Conservation (phyloP, 1,140 invertebrate species). For the Listronotus oregonensis region DNA sequence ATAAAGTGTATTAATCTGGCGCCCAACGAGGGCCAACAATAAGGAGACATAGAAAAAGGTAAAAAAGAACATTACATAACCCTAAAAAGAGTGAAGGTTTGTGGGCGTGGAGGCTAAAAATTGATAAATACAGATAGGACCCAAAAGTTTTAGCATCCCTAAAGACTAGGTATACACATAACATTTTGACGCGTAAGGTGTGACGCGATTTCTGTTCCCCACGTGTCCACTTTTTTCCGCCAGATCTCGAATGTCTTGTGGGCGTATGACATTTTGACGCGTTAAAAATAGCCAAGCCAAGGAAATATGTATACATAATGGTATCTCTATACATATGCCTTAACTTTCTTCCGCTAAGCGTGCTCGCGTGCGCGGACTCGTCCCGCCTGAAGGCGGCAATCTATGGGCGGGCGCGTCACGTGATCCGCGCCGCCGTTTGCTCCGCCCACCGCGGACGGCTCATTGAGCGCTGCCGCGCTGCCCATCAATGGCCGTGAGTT, state of each 20-base stretch:
- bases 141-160: too few relatives aligned
- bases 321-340: constrained; percentile 16
- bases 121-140: too few relatives aligned
- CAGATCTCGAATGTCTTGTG: neutral
- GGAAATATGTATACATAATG: constrained; percentile 16
- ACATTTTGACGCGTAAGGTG: too few relatives aligned
- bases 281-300: neutral
- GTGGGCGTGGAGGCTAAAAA: too few relatives aligned
- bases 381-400: constrained; percentile 30
- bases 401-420: constrained; percentile 45
- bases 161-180: too few relatives aligned
- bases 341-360: constrained; percentile 6
- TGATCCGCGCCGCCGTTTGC: constrained; percentile 45
- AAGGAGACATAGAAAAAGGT: too few relatives aligned
- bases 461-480: constrained; percentile 31
- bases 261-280: neutral
- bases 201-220: too few relatives aligned
- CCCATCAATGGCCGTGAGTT: constrained; percentile 55
- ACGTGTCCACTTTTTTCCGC: too few relatives aligned
- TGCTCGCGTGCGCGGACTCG: constrained; percentile 43
- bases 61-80: too few relatives aligned
- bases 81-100: too few relatives aligned
- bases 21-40: too few relatives aligned
- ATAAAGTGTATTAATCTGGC: too few relatives aligned
- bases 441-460: constrained; percentile 24